Conservation (phyloP, 37 sponge, comb jelly and placozoan genomes). For the Chondrosia reniformis region DNA sequence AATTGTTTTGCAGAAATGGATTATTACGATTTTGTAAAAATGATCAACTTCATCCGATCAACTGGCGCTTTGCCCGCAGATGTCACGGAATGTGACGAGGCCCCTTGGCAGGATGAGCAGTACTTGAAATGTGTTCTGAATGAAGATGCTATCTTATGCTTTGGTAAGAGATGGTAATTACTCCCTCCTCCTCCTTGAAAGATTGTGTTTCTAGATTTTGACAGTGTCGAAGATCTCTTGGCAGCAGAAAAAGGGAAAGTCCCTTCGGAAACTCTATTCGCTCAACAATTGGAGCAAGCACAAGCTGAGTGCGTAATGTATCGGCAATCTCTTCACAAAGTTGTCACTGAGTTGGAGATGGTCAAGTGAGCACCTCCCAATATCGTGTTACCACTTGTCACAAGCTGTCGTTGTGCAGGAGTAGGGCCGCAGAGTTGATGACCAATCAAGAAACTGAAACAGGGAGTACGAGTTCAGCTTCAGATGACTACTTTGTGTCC, state of each 20-base stretch:
- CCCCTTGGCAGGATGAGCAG: slow-evolving; percentile 56
- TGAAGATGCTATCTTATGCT: slow-evolving; percentile 61
- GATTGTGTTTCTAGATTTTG: no score
- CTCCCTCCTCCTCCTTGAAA: no score
- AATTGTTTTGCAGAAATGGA: slow-evolving; percentile 34
- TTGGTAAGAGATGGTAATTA: slow-evolving; percentile 31
- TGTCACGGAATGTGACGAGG: background rate
- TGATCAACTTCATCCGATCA: slow-evolving; percentile 72
- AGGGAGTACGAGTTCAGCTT: background rate
- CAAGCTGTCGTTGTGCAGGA: slow-evolving; percentile 1
- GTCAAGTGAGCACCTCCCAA: no score
- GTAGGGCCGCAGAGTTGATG: background rate
- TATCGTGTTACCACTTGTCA: no score
- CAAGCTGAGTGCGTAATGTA: no score
- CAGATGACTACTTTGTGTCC: slow-evolving; percentile 59
- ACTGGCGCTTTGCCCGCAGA: background rate
- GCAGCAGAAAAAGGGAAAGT: no score
- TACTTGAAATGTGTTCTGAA: slow-evolving; percentile 51
- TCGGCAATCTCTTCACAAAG: no score
- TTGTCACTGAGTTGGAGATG: no score
- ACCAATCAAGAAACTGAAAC: background rate
- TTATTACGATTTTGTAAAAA: slow-evolving; percentile 61
- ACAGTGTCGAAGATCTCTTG: no score
- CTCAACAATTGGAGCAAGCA: no score
- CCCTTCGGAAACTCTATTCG: no score